Percentiles rank a stretch among this genome's conserved stretches.
phyloP scores from a whole-genome alignment of 2,888 invertebrate genomes.

The Nowickia ferox region DNA sequence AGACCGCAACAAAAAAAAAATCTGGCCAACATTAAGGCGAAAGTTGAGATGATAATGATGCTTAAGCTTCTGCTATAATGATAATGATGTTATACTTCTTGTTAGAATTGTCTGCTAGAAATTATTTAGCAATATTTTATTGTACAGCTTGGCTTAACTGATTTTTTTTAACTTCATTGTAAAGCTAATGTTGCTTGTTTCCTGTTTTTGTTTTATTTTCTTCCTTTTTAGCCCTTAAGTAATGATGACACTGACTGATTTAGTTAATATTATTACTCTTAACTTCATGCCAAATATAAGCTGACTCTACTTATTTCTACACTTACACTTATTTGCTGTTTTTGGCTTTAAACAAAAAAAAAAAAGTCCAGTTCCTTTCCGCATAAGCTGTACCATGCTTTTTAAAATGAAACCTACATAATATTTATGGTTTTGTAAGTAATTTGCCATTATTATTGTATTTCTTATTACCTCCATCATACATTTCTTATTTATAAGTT shows the following conservation, averaged over 20 bases:
- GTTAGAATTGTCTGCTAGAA: conserved; percentile 35
- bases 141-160: conserved; percentile 29
- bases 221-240: conserved; percentile 60
- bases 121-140: conserved; percentile 55
- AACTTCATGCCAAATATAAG: conserved; percentile 52
- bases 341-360: neutral
- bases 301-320: conserved; percentile 25
- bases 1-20: conserved; percentile 19
- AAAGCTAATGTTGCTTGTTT: conserved; percentile 40
- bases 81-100: conserved; percentile 40
- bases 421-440: conserved; percentile 63
- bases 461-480: conserved; percentile 40
- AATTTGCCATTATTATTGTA: conserved; percentile 66
- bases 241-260: conserved; percentile 72
- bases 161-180: conserved; percentile 32
- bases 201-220: conserved; percentile 31
- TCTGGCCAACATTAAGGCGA: neutral
- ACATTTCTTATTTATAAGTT: conserved; percentile 59
- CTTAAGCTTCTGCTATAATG: neutral
- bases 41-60: conserved; percentile 31
- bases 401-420: conserved; percentile 35
- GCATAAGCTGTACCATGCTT: conserved; percentile 2
- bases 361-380: conserved; percentile 12
- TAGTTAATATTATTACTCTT: conserved; percentile 64
- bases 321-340: conserved; percentile 31